These are phyloP conservation scores for Mohoua ochrocephala DNA, from an alignment of 2,113 vertebrate species.

Conservation along the genomic window DNA sequence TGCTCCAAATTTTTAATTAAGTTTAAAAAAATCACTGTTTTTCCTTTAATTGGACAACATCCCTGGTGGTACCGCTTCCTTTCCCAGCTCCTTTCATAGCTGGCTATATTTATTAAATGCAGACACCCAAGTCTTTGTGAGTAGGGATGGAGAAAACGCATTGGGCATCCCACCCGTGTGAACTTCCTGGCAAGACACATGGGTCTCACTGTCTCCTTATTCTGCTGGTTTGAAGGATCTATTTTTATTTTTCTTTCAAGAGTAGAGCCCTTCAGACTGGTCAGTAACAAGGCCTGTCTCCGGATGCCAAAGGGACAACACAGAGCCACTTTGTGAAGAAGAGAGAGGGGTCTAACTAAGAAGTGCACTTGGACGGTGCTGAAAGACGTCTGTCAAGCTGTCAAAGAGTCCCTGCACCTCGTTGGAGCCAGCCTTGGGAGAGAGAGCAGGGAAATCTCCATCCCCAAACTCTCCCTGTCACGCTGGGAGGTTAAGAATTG, in stretches of 20 bases:
- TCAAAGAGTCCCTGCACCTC: background rate
- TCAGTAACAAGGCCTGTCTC: background rate
- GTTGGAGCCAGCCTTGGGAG: background rate
- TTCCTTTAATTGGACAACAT: background rate
- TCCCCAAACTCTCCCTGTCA: background rate
- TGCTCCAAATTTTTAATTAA: background rate
- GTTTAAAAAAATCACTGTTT: background rate
- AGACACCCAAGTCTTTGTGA: background rate
- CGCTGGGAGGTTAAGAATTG: background rate
- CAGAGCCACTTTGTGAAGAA: background rate
- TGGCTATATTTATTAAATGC: background rate
- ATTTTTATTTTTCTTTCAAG: background rate
- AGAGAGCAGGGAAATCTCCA: background rate
- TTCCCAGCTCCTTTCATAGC: background rate
- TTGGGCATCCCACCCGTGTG: background rate
- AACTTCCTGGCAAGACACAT: background rate
- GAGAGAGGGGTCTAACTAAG: background rate
- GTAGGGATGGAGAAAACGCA: background rate
- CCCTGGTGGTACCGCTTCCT: background rate
- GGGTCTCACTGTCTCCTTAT: background rate
- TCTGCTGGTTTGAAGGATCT: background rate
- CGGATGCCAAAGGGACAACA: background rate
- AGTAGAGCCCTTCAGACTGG: background rate
- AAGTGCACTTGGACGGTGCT: background rate
- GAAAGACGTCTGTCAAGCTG: background rate